Conservation (phyloP, 2,888 invertebrate species). For the Omphaloscelis lunosa region DNA sequence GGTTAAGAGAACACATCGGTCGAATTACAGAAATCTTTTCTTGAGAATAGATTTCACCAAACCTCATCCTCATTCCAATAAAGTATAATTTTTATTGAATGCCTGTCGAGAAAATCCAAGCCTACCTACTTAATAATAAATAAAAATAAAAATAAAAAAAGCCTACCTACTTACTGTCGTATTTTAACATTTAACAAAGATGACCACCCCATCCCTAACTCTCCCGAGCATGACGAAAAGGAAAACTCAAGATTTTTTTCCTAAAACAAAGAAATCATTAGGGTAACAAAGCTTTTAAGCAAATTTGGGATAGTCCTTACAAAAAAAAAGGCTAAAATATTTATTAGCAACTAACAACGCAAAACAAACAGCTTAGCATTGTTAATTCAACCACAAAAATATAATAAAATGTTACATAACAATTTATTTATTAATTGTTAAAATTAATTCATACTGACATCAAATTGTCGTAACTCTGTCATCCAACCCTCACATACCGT, state of each 20-base stretch:
- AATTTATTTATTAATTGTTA: constrained; percentile 17
- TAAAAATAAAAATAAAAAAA: too few species aligned
- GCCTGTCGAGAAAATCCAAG: too few species aligned
- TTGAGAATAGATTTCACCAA: background rate
- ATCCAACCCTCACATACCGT: background rate
- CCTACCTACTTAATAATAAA: background rate
- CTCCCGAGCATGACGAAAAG: too few species aligned
- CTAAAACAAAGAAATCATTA: constrained; percentile 9
- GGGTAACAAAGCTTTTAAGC: constrained; percentile 9
- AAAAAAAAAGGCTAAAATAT: background rate
- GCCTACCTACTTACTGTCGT: background rate
- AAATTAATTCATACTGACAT: background rate
- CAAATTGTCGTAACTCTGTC: constrained; percentile 4
- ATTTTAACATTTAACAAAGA: background rate
- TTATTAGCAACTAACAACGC: background rate
- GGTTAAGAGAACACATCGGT: too few species aligned
- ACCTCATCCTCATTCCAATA: background rate
- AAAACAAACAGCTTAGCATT: background rate
- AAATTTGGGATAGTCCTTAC: background rate
- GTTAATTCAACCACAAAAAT: constrained; percentile 4
- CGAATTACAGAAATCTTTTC: background rate
- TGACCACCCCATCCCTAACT: background rate
- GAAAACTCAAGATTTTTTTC: constrained; percentile 6
- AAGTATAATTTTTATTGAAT: background rate
- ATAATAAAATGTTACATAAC: constrained; percentile 20